Percentiles rank a stretch among this genome's conserved stretches.
These are phyloP conservation scores for Pteronotus mesoamericanus DNA, from an alignment of 2,797 vertebrate species.

Conservation along the genomic window DNA sequence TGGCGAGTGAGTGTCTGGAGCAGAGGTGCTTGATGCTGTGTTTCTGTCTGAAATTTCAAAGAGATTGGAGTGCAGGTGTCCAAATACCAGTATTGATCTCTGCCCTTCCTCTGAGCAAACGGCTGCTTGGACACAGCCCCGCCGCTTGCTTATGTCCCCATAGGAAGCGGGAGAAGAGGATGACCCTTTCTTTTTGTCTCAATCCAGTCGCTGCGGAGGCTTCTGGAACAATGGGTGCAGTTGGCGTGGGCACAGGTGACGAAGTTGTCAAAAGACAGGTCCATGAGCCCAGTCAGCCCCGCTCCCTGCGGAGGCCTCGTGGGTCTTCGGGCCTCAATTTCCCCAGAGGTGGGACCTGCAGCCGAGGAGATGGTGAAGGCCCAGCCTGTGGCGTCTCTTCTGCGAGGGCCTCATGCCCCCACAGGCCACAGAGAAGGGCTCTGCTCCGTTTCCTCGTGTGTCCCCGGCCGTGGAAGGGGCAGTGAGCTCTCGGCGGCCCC, in stretches of 20 bases:
- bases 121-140: neutral
- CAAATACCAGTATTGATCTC: slow-evolving; percentile 12
- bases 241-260: neutral
- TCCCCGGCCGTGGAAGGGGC: accelerated
- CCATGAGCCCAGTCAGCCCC: accelerated
- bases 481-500: neutral
- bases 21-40: neutral
- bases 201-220: neutral
- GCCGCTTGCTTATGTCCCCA: neutral
- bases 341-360: accelerated
- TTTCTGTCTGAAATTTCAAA: neutral
- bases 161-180: neutral
- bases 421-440: too few species aligned
- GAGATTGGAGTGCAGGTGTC: neutral
- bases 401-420: too few species aligned
- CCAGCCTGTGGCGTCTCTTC: neutral
- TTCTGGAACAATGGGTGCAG: accelerated
- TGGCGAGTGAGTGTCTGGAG: neutral
- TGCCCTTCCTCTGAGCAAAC: neutral
- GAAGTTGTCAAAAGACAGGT: accelerated
- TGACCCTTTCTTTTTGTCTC: neutral
- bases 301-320: accelerated
- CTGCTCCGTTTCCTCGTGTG: neutral
- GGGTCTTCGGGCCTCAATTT: neutral
- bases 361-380: neutral